phyloP scores from a whole-genome alignment of 1,140 invertebrate genomes.

The Heliconius melpomene region DNA sequence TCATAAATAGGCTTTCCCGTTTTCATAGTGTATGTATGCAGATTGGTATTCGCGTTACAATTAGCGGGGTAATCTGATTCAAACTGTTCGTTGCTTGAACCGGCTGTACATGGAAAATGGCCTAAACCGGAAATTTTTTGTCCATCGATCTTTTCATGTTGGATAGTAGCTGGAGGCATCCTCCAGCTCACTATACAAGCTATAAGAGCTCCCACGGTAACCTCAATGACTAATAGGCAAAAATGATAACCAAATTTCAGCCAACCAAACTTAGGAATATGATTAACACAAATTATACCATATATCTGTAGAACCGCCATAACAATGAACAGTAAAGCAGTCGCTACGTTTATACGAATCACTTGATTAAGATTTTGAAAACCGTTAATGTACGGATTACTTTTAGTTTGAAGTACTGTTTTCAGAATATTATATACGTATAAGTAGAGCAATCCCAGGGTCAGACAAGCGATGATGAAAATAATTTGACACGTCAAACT shows the following conservation, averaged over 20 bases:
- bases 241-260: constrained; percentile 95
- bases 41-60: constrained; percentile 91
- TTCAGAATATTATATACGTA: constrained; percentile 89
- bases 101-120: constrained; percentile 88
- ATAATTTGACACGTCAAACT: constrained; percentile 91
- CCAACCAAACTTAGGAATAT: constrained; percentile 86
- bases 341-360: constrained; percentile 92
- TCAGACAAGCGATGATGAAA: constrained; percentile 89
- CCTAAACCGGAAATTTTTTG: constrained; percentile 86
- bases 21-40: constrained; percentile 90
- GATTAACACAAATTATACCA: constrained; percentile 88
- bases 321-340: constrained; percentile 90
- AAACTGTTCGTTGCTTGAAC: constrained; percentile 89
- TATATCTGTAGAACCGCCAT: constrained; percentile 91
- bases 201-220: constrained; percentile 90
- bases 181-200: constrained; percentile 91
- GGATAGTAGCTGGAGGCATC: constrained; percentile 76
- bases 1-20: constrained; percentile 90
- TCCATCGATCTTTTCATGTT: constrained; percentile 82
- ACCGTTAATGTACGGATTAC: constrained; percentile 85
- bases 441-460: constrained; percentile 90
- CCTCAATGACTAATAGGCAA: constrained; percentile 90
- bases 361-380: constrained; percentile 88
- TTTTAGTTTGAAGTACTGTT: constrained; percentile 84
- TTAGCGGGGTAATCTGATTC: constrained; percentile 91